phyloP scores from a whole-genome alignment of 2,888 invertebrate species.

The Diachrysia chrysitis region DNA sequence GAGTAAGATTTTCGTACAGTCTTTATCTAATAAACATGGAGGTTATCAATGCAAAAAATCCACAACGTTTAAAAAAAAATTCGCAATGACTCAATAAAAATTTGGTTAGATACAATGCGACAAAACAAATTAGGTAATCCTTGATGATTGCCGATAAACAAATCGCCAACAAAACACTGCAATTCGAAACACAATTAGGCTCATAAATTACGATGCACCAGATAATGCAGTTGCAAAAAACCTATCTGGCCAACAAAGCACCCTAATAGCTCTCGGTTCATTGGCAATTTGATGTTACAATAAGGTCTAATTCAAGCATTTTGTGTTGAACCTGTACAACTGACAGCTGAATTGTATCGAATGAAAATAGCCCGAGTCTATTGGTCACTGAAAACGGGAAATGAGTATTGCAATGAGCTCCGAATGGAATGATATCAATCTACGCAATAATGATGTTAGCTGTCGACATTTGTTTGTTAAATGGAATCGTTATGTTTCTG shows the following conservation, averaged over 20 bases:
- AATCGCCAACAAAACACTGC: slow-evolving; percentile 17
- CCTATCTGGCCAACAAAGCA: slow-evolving; percentile 35
- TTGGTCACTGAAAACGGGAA: slow-evolving; percentile 55
- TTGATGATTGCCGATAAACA: too few species aligned
- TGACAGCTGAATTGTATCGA: slow-evolving; percentile 58
- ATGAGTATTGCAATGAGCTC: slow-evolving; percentile 49
- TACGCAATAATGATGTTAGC: slow-evolving; percentile 27
- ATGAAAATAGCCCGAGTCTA: slow-evolving; percentile 59
- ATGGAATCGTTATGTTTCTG: background rate
- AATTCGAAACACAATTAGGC: slow-evolving; percentile 18
- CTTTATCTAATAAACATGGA: too few species aligned
- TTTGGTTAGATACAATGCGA: background rate
- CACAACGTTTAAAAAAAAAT: too few species aligned
- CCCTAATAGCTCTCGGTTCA: slow-evolving; percentile 48
- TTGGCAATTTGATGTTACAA: slow-evolving; percentile 65
- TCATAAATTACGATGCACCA: slow-evolving; percentile 25
- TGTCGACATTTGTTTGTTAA: slow-evolving; percentile 10
- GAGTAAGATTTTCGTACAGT: too few species aligned
- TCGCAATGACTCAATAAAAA: too few species aligned
- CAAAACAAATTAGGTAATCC: background rate
- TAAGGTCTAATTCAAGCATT: slow-evolving; percentile 64
- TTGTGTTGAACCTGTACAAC: slow-evolving; percentile 42
- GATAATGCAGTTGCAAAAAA: slow-evolving; percentile 24
- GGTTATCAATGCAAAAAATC: too few species aligned
- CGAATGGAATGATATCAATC: slow-evolving; percentile 21